Percentiles rank a stretch among this genome's conserved stretches.
Conservation (phyloP, 2,888 invertebrate genomes). For the Leucania comma region DNA sequence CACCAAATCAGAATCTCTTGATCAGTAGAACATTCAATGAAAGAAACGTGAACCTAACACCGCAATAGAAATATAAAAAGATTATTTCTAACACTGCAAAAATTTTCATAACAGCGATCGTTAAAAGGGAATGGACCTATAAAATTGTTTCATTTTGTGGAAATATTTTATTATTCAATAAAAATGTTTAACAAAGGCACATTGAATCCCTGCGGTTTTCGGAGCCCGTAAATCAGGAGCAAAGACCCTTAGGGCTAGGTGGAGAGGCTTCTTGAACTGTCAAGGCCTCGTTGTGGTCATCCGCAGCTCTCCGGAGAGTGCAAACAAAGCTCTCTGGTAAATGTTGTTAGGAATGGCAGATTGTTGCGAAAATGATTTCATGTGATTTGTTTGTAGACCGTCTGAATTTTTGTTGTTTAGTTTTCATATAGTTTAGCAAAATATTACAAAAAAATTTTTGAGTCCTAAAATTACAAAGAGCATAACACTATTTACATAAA, state of each 20-base stretch:
- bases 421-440: too few relatives aligned
- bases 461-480: too few relatives aligned
- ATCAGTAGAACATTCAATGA: not conserved
- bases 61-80: constrained; percentile 39
- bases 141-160: constrained; percentile 87
- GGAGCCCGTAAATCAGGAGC: constrained; percentile 88
- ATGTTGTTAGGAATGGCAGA: constrained; percentile 46
- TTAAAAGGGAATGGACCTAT: constrained; percentile 87
- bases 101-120: constrained; percentile 74
- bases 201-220: constrained; percentile 88
- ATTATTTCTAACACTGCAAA: constrained; percentile 57
- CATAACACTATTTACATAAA: too few relatives aligned
- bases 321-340: constrained; percentile 75
- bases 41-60: not conserved
- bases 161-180: constrained; percentile 90
- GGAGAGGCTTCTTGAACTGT: constrained; percentile 86
- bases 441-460: not conserved
- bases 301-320: constrained; percentile 74
- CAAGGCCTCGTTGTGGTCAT: constrained; percentile 87
- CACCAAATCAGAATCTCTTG: too few relatives aligned
- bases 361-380: constrained; percentile 20
- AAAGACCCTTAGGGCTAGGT: constrained; percentile 81
- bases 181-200: constrained; percentile 88
- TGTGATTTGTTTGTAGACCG: not conserved
- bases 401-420: too few relatives aligned